Evolutionary conservation across 2,888 invertebrate genomes (phyloP).

Genomic region (Rhaphigaster nebulosa): DNA sequence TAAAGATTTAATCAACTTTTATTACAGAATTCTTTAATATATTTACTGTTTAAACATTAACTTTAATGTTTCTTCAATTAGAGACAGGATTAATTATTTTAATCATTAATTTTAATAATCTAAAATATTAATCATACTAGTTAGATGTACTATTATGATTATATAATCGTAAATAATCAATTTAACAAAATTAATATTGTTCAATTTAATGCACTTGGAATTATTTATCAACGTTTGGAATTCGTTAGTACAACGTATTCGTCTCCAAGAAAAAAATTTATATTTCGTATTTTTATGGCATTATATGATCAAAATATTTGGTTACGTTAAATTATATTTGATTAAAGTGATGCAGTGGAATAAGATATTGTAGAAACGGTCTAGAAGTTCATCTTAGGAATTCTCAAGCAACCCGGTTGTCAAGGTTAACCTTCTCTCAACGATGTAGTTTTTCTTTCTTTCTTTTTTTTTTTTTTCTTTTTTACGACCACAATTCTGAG

Average conservation of each 20-base stretch:
- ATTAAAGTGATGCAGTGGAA: not conserved
- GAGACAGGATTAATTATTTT: not conserved
- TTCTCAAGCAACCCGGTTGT: constrained; percentile 36
- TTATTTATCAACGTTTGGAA: not conserved
- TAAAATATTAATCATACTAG: not conserved
- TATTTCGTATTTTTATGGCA: not conserved
- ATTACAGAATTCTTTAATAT: no score
- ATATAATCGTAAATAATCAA: not conserved
- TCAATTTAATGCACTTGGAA: not conserved
- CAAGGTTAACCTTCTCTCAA: constrained; percentile 40
- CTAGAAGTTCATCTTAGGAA: constrained; percentile 40
- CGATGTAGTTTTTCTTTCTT: constrained; percentile 34
- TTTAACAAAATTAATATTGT: not conserved
- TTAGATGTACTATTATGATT: not conserved
- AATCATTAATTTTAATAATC: not conserved
- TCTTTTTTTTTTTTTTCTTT: not conserved
- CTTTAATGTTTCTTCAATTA: not conserved
- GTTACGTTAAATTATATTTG: not conserved
- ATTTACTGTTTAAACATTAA: not conserved
- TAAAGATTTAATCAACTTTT: no score
- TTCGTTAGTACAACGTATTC: not conserved
- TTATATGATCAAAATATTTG: not conserved
- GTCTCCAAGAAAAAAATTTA: not conserved
- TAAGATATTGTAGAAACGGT: constrained; percentile 35
- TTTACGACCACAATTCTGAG: constrained; percentile 37